A percentile compares a stretch with the other conserved stretches of the same genome.
Conservation (phyloP, 1,140 invertebrate species). For the Bombyx mori region DNA sequence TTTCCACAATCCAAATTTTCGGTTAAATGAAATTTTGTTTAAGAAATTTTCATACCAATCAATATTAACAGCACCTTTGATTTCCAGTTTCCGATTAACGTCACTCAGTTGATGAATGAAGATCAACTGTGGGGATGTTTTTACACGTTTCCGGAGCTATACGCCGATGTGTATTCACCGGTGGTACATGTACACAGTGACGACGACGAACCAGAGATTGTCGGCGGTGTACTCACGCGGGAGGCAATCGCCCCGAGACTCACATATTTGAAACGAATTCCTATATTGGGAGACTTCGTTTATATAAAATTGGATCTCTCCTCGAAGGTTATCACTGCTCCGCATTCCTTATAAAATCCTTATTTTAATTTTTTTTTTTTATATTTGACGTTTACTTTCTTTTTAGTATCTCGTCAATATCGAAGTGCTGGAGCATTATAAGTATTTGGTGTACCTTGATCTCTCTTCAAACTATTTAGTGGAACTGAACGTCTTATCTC, state of each 20-base stretch:
- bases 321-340: conserved; percentile 29
- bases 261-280: conserved; percentile 48
- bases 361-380: not conserved
- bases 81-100: conserved; percentile 42
- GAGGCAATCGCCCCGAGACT: conserved; percentile 47
- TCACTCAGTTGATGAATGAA: conserved; percentile 50
- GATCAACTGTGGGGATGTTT: conserved; percentile 56
- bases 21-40: no score
- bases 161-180: conserved; percentile 47
- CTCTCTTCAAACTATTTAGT: conserved; percentile 48
- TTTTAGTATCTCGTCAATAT: conserved; percentile 46
- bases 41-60: no score
- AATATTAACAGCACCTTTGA: not conserved
- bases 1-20: no score
- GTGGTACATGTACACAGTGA: conserved; percentile 29
- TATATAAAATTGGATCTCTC: conserved; percentile 57
- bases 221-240: conserved; percentile 36
- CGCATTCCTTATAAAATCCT: not conserved
- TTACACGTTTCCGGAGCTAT: conserved; percentile 52
- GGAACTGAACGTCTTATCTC: conserved; percentile 41
- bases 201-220: conserved; percentile 31
- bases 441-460: conserved; percentile 55
- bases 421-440: conserved; percentile 48
- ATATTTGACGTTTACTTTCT: conserved; percentile 9
- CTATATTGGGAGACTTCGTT: conserved; percentile 49